phyloP scores from a whole-genome alignment of 2,888 invertebrate genomes.

The Seira musarum region DNA sequence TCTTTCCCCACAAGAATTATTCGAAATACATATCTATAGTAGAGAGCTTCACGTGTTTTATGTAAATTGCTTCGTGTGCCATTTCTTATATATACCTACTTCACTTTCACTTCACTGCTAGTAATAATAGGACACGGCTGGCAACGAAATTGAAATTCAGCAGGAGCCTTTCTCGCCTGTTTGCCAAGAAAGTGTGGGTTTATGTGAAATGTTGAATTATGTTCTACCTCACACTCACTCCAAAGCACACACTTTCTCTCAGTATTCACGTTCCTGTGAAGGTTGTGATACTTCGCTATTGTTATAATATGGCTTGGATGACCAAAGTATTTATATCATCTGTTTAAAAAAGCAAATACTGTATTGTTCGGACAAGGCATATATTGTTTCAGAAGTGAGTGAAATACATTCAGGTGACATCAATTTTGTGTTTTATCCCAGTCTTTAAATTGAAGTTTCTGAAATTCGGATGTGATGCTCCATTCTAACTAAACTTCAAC shows the following conservation, averaged over 20 bases:
- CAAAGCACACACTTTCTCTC: neutral
- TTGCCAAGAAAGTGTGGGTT: slow-evolving; percentile 32
- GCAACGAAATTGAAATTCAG: slow-evolving; percentile 55
- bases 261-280: neutral
- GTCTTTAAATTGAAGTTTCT: too few relatives aligned
- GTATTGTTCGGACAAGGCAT: too few relatives aligned
- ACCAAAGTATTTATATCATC: neutral
- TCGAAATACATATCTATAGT: too few relatives aligned
- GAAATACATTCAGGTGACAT: too few relatives aligned
- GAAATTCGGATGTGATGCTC: too few relatives aligned
- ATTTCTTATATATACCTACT: neutral
- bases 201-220: slow-evolving; percentile 30
- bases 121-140: slow-evolving; percentile 37
- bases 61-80: slow-evolving; percentile 47
- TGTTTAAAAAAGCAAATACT: too few relatives aligned
- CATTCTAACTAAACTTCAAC: too few relatives aligned
- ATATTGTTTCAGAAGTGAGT: too few relatives aligned
- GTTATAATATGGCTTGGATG: neutral
- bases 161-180: slow-evolving; percentile 28
- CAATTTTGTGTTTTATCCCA: too few relatives aligned
- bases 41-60: slow-evolving; percentile 39
- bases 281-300: neutral
- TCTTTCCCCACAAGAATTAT: slow-evolving; percentile 23
- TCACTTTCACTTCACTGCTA: too few relatives aligned
- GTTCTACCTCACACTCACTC: neutral